Base-by-base conservation (phyloP, 1,140 invertebrate species). In the Drosophila ogumai region DNA sequence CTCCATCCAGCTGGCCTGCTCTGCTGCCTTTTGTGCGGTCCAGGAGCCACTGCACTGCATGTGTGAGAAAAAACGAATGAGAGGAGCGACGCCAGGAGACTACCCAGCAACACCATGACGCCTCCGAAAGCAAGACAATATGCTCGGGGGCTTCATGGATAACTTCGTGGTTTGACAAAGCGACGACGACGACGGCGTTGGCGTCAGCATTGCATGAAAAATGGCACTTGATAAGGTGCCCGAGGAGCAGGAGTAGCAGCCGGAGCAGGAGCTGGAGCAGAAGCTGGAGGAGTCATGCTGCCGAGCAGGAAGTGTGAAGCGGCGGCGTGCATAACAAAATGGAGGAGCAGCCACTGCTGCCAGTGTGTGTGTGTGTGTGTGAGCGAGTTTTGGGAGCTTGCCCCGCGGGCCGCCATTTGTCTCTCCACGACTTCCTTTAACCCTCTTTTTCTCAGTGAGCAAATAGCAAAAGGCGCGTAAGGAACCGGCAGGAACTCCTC, bases 391-490 rank as follows among this genome's bases (percentile, higher is more conserved):
- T 57, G 36, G 40, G 34, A 36, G 56, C 28, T 65, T 75, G 72
- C 67, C 79, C 84, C 76, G 68, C 84, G 73, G 85, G 80, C 80
- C 49, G 76, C 72, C 76, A 82, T 87, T 84, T 82, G 75, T 80
- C 79, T 75, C 58, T 40, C 28, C 44, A 40, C 12, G 19, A 46
- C 13, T 55, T 54, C 41, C 47, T 22, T 44, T 49, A 56, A 38
- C n/a, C 46, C 65, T 31, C 60, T 74, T 82, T 87, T 87, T 87
- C 79, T 69, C 84, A 56, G 68, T 80, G 84, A 88, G 84, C 82
- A 87, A 88, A 87, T 88, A 87, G 84, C 76, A 87, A 87, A 87
- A 87, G 80, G 80, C 80, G 84, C 84, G 84, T 87, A 80, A 87
- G 75, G 78, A 78, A 46, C 41, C 61, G 60, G 17, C 50, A 36